Evolutionary conservation across 2,797 vertebrate species (phyloP).

Genomic region (Bryconaethiops microstoma): DNA sequence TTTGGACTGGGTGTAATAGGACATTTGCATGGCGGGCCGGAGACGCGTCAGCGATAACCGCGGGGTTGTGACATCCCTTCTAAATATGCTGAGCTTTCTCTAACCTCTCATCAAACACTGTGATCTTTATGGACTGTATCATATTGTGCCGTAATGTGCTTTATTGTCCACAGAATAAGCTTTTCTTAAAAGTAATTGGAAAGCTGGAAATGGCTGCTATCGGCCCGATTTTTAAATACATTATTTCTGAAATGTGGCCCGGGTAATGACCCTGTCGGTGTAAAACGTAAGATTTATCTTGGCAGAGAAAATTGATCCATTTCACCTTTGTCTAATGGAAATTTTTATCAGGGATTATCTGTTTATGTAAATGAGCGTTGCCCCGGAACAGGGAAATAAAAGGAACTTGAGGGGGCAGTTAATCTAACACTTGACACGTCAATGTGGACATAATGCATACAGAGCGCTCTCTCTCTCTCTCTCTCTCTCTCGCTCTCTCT

Average conservation of each 20-base stretch:
- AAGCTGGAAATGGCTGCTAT: slow-evolving; percentile 98
- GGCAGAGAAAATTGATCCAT: slow-evolving; percentile 99
- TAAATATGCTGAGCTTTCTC: slow-evolving; percentile 99
- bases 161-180: slow-evolving; percentile 99
- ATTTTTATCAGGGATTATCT: slow-evolving; percentile 99
- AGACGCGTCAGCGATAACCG: slow-evolving; percentile 87
- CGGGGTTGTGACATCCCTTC: slow-evolving; percentile 89
- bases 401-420: slow-evolving; percentile 88
- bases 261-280: slow-evolving; percentile 98
- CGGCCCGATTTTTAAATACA: slow-evolving; percentile 94
- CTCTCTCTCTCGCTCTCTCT: slow-evolving; percentile 39
- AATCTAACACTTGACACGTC: slow-evolving; percentile 92
- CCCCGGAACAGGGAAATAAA: slow-evolving; percentile 82
- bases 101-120: slow-evolving; percentile 99
- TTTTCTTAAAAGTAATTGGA: slow-evolving; percentile 99
- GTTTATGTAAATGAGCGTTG: slow-evolving; percentile 99
- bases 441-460: slow-evolving; percentile 74
- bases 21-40: slow-evolving; percentile 75
- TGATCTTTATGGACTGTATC: slow-evolving; percentile 99
- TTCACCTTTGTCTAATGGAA: slow-evolving; percentile 99
- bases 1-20: slow-evolving; percentile 78
- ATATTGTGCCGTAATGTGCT: slow-evolving; percentile 99
- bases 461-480: slow-evolving; percentile 50
- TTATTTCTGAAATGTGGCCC: slow-evolving; percentile 98
- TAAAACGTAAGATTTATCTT: slow-evolving; percentile 99